Evolutionary conservation across 2,888 invertebrate genomes (phyloP).

Genomic region (Papilio elwesi): DNA sequence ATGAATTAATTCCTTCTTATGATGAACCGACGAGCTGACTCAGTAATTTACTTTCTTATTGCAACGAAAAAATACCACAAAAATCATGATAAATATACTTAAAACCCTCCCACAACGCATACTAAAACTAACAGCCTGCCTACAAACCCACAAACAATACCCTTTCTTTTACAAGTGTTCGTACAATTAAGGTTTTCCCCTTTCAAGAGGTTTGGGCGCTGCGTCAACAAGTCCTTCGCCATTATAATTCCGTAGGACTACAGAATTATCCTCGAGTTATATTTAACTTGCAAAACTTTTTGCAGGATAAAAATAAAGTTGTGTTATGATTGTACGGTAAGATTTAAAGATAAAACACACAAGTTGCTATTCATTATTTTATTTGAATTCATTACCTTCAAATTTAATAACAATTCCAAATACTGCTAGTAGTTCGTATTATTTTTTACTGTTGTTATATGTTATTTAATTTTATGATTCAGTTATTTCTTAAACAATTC

Average conservation of each 20-base stretch:
- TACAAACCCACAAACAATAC: slow-evolving; percentile 35
- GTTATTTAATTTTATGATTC: too few species aligned
- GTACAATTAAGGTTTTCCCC: slow-evolving; percentile 36
- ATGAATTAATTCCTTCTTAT: too few species aligned
- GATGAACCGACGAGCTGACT: too few species aligned
- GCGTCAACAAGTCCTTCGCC: slow-evolving; percentile 31
- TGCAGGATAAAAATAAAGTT: neutral
- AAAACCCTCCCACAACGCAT: neutral
- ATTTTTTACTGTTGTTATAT: too few species aligned
- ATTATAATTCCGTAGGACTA: slow-evolving; percentile 29
- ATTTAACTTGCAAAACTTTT: neutral
- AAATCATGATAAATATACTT: neutral
- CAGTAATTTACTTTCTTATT: too few species aligned
- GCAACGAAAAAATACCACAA: neutral
- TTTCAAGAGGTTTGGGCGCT: slow-evolving; percentile 35
- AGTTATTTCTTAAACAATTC: too few species aligned
- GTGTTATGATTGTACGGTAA: neutral
- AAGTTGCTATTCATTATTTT: too few species aligned
- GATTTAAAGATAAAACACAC: too few species aligned
- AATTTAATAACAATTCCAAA: too few species aligned
- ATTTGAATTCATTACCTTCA: too few species aligned
- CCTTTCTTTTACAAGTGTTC: slow-evolving; percentile 38
- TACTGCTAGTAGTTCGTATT: too few species aligned
- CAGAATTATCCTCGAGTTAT: slow-evolving; percentile 25
- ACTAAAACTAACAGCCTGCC: slow-evolving; percentile 23